These are phyloP conservation scores for Drosophila mayaguana DNA, from an alignment of 2,888 invertebrate species.

Conservation along the genomic window DNA sequence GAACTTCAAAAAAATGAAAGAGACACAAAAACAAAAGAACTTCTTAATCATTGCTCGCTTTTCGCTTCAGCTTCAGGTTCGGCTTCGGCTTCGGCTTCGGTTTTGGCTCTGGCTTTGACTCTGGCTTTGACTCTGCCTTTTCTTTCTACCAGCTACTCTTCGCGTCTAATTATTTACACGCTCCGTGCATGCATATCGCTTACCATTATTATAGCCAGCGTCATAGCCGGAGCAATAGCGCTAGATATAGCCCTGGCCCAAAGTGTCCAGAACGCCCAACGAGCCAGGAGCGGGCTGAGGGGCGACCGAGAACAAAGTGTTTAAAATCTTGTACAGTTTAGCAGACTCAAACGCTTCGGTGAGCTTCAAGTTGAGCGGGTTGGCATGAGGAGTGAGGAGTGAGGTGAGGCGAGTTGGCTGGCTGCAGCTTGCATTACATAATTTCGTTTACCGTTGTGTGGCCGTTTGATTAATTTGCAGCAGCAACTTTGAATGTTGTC, in stretches of 20 bases:
- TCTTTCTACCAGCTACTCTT: slow-evolving; percentile 19
- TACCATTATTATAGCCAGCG: slow-evolving; percentile 58
- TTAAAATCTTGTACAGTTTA: slow-evolving; percentile 74
- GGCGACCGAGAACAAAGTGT: slow-evolving; percentile 54
- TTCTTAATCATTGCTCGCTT: slow-evolving; percentile 61
- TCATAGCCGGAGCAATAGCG: slow-evolving; percentile 19
- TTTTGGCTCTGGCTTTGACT: slow-evolving; percentile 36
- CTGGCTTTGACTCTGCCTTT: slow-evolving; percentile 37
- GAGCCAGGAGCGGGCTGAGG: background rate
- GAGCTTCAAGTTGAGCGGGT: slow-evolving; percentile 32
- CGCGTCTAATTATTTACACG: slow-evolving; percentile 74
- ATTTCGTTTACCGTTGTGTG: slow-evolving; percentile 72
- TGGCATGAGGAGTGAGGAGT: slow-evolving; percentile 2
- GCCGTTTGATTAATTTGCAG: slow-evolving; percentile 72
- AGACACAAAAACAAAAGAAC: slow-evolving; percentile 22
- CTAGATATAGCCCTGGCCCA: slow-evolving; percentile 47
- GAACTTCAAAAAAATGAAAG: slow-evolving; percentile 20
- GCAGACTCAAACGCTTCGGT: slow-evolving; percentile 72
- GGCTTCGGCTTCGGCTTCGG: slow-evolving; percentile 31
- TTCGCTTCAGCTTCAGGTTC: slow-evolving; percentile 34
- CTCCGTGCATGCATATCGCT: slow-evolving; percentile 75
- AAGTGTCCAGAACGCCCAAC: slow-evolving; percentile 45
- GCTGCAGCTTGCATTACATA: slow-evolving; percentile 64
- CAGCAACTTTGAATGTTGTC: slow-evolving; percentile 34
- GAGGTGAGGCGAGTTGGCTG: slow-evolving; percentile 12